phyloP scores from a whole-genome alignment of 2,113 vertebrate genomes.

The Mohoua ochrocephala region DNA sequence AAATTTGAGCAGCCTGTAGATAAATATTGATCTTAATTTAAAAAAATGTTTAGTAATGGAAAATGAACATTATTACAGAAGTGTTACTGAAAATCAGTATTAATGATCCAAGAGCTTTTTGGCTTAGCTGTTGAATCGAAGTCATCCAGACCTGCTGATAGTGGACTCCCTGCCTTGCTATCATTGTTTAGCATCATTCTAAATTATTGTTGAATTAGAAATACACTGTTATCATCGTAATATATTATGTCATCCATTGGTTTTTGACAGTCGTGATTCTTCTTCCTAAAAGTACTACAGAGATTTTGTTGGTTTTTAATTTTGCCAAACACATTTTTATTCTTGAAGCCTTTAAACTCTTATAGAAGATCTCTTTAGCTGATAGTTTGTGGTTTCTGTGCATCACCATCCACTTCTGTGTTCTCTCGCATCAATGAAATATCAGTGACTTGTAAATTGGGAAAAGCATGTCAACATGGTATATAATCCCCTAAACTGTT shows the following conservation, averaged over 20 bases:
- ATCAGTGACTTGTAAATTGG: not conserved
- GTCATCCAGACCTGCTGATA: not conserved
- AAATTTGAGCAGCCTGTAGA: not conserved
- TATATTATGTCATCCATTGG: not conserved
- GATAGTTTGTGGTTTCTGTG: not conserved
- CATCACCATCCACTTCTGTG: not conserved
- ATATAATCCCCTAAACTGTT: not conserved
- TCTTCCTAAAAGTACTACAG: not conserved
- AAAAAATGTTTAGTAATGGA: not conserved
- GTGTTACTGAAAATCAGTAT: constrained; percentile 2
- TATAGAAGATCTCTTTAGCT: not conserved
- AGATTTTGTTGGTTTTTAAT: not conserved
- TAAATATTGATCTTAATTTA: not conserved
- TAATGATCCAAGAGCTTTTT: not conserved
- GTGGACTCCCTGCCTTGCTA: not conserved
- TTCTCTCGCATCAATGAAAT: not conserved
- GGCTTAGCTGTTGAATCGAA: not conserved
- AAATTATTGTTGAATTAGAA: not conserved
- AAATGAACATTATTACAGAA: not conserved
- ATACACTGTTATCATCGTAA: not conserved
- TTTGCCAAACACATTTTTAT: not conserved
- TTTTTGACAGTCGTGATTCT: not conserved
- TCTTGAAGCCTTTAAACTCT: not conserved
- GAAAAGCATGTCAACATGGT: not conserved
- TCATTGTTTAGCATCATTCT: not conserved